Conservation (phyloP, 2,113 vertebrate genomes). For the Orthochromis malagaraziensis region DNA sequence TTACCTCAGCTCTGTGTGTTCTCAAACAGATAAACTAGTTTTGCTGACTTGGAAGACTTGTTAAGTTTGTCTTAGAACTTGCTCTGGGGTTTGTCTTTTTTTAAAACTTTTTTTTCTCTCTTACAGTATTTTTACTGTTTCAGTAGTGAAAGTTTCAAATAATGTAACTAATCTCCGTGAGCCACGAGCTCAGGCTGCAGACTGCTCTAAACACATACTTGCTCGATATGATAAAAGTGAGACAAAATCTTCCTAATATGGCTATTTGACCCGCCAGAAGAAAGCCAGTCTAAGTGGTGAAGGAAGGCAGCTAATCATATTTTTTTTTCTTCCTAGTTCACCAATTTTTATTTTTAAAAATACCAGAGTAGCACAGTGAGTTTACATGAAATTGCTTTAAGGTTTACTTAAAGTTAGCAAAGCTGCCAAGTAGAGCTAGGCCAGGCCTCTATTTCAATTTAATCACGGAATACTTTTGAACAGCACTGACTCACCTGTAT, state of each 20-base stretch:
- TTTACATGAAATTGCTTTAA: background rate
- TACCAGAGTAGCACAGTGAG: background rate
- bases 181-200: background rate
- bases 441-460: background rate
- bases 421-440: background rate
- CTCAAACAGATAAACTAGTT: background rate
- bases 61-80: background rate
- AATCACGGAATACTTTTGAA: background rate
- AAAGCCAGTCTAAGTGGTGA: background rate
- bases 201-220: background rate
- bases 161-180: background rate
- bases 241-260: background rate
- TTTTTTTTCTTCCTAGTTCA: background rate
- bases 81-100: background rate
- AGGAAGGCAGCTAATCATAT: background rate
- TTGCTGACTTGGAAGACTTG: background rate
- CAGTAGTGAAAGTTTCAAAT: background rate
- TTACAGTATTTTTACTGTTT: background rate
- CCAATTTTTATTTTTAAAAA: background rate
- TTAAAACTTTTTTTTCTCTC: background rate
- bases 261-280: background rate
- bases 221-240: background rate
- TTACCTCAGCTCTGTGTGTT: background rate
- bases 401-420: background rate
- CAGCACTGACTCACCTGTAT: conserved; percentile 69